phyloP scores from a whole-genome alignment of 2,113 vertebrate species.

The Boleophthalmus pectinirostris region DNA sequence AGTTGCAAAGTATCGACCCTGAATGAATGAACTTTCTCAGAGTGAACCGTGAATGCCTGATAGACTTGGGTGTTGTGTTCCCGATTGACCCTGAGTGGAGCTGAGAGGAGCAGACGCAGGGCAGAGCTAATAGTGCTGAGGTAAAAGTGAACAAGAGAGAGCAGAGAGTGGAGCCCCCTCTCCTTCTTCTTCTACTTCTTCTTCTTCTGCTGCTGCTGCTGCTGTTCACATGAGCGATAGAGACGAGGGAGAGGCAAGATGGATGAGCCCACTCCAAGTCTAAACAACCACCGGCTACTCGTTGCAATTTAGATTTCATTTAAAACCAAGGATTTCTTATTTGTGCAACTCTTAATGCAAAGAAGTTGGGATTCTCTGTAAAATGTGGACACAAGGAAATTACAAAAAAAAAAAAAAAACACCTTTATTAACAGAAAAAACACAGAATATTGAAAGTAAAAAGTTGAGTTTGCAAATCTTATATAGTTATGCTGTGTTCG shows the following conservation, averaged over 20 bases:
- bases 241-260: constrained; percentile 35
- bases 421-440: no score
- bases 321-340: neutral
- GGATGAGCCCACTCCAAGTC: constrained; percentile 37
- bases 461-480: no score
- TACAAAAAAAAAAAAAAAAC: no score
- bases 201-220: neutral
- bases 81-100: constrained; percentile 57
- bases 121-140: constrained; percentile 57
- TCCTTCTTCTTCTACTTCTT: no score
- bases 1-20: neutral
- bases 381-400: no score
- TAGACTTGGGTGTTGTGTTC: constrained; percentile 12
- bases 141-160: constrained; percentile 49
- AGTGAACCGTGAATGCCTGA: neutral
- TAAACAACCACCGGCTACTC: constrained; percentile 41
- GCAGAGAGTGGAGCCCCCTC: constrained; percentile 42
- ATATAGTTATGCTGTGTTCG: no score
- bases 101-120: constrained; percentile 50
- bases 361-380: no score
- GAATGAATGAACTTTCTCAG: neutral
- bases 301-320: constrained; percentile 45
- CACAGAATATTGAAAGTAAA: no score
- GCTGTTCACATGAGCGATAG: constrained; percentile 40
- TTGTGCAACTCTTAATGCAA: no score